Conservation (phyloP, 1,140 invertebrate genomes). For the Drosophila mayri region DNA sequence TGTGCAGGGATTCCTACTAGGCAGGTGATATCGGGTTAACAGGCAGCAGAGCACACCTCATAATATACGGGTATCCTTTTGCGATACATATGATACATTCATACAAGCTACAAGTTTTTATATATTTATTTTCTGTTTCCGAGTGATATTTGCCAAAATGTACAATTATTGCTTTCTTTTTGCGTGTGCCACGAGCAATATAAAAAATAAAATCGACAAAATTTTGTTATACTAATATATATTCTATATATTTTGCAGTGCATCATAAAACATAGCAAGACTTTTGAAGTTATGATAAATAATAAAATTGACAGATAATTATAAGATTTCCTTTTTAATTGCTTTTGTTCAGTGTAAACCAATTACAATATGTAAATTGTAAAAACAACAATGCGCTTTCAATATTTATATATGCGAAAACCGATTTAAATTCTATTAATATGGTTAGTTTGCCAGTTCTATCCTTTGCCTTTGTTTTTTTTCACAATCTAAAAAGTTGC, state of each 20-base stretch:
- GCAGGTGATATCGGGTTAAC: not conserved
- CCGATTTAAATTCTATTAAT: not conserved
- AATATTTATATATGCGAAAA: not conserved
- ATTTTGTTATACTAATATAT: not conserved
- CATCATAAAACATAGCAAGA: not conserved
- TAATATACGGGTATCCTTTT: not conserved
- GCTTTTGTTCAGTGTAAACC: not conserved
- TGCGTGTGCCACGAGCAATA: conserved; percentile 10
- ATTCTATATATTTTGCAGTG: not conserved
- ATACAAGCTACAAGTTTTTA: not conserved
- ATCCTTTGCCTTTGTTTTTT: too few relatives aligned
- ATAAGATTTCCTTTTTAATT: not conserved
- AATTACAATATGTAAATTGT: not conserved
- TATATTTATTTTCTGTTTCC: not conserved
- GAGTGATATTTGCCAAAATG: too few relatives aligned
- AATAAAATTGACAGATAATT: not conserved
- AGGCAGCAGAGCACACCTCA: conserved; percentile 13
- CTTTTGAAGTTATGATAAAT: not conserved
- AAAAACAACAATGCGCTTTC: not conserved
- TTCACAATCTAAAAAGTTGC: not conserved
- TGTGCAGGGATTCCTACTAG: conserved; percentile 1
- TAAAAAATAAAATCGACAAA: not conserved
- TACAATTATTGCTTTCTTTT: not conserved
- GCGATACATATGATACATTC: not conserved
- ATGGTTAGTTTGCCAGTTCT: not conserved